These are phyloP conservation scores for Trichosurus vulpecula DNA, from an alignment of 2,797 vertebrate species.

Conservation along the genomic window DNA sequence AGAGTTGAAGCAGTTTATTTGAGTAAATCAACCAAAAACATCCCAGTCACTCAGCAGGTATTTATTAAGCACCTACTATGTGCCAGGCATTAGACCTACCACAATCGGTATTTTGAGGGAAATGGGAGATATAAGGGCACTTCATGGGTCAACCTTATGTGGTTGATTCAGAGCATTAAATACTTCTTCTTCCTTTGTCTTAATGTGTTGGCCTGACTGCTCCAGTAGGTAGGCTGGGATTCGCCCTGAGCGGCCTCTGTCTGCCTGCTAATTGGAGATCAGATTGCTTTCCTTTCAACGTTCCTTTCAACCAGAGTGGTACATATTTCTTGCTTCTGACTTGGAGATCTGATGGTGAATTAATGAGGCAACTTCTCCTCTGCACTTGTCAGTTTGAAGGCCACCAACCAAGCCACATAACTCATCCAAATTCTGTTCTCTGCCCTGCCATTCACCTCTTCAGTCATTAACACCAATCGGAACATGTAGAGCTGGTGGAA, in stretches of 20 bases:
- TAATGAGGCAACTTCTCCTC: neutral
- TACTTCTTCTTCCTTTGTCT: neutral
- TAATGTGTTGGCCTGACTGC: neutral
- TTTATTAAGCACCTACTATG: neutral
- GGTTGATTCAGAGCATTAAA: neutral
- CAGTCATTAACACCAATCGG: neutral
- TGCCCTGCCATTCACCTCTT: neutral
- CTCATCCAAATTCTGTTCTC: neutral
- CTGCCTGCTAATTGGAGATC: neutral
- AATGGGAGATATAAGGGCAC: neutral
- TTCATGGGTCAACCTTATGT: neutral
- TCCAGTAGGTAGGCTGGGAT: neutral
- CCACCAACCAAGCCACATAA: neutral
- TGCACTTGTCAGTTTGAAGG: constrained; percentile 17
- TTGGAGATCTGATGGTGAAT: neutral
- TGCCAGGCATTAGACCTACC: neutral
- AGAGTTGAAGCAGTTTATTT: neutral
- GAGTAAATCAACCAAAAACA: constrained; percentile 9
- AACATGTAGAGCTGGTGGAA: neutral
- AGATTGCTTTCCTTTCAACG: accelerated
- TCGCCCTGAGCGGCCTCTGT: accelerated
- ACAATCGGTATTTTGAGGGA: neutral
- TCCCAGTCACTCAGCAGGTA: neutral
- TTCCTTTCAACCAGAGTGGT: neutral
- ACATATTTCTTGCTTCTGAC: neutral